A percentile compares a stretch with the other conserved stretches of the same genome.
These are phyloP conservation scores for Drosophila bunnanda DNA, from an alignment of 2,888 invertebrate species.

Conservation along the genomic window DNA sequence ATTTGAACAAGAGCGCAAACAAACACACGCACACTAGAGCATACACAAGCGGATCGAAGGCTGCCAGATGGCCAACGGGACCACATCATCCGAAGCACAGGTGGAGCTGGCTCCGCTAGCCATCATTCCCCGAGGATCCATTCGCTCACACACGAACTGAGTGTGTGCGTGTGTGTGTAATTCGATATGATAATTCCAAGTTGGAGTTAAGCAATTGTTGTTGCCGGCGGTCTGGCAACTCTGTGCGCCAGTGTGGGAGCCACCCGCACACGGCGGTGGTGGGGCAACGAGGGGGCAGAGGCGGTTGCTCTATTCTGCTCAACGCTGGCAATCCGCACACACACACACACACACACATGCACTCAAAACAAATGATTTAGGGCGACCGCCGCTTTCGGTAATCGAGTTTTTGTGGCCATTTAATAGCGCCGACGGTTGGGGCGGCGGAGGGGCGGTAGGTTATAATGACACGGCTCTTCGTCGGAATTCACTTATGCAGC, in stretches of 20 bases:
- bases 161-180: not conserved
- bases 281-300: slow-evolving; percentile 5
- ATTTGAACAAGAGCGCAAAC: slow-evolving; percentile 68
- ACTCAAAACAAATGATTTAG: slow-evolving; percentile 13
- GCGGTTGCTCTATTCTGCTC: slow-evolving; percentile 30
- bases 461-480: slow-evolving; percentile 37
- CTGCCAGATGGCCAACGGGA: slow-evolving; percentile 17
- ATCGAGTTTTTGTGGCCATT: slow-evolving; percentile 30
- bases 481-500: slow-evolving; percentile 41
- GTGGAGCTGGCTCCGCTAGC: not conserved
- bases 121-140: slow-evolving; percentile 2
- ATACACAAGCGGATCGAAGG: slow-evolving; percentile 2
- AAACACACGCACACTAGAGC: slow-evolving; percentile 32
- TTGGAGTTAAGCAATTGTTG: slow-evolving; percentile 8
- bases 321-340: slow-evolving; percentile 5
- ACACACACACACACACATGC: not conserved
- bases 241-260: slow-evolving; percentile 16
- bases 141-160: not conserved
- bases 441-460: not conserved
- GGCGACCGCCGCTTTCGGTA: slow-evolving; percentile 25
- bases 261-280: not conserved
- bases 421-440: slow-evolving; percentile 13
- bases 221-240: slow-evolving; percentile 18
- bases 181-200: slow-evolving; percentile 1
- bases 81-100: slow-evolving; percentile 1